A percentile compares a stretch with the other conserved stretches of the same genome.
Evolutionary conservation across 2,888 invertebrate species (phyloP).

Genomic region (Pseudanteris insignis): DNA sequence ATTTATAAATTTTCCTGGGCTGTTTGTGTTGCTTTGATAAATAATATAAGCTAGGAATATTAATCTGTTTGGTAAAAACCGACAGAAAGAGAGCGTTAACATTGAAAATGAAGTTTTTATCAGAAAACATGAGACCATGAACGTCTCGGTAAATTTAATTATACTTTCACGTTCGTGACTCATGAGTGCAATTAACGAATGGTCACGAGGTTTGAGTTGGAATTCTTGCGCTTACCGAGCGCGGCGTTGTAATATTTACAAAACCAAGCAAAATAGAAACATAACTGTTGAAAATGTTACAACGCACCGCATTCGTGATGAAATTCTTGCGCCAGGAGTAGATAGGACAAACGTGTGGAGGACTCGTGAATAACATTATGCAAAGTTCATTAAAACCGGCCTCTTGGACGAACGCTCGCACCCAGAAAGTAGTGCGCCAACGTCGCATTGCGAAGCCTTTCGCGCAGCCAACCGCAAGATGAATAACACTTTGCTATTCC

Average conservation of each 20-base stretch:
- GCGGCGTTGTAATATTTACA: constrained; percentile 17
- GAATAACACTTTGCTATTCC: constrained; percentile 39
- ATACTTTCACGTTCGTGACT: background rate
- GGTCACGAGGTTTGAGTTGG: background rate
- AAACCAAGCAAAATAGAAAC: constrained; percentile 19
- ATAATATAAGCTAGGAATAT: too few species aligned
- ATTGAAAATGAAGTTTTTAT: too few species aligned
- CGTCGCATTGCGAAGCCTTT: constrained; percentile 22
- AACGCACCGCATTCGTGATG: constrained; percentile 34
- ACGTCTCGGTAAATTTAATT: too few species aligned
- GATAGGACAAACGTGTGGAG: constrained; percentile 43
- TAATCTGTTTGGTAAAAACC: too few species aligned
- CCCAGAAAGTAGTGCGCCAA: constrained; percentile 39
- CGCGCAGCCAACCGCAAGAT: constrained; percentile 33
- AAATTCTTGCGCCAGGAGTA: constrained; percentile 48
- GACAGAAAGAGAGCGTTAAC: too few species aligned
- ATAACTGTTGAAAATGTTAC: constrained; percentile 20
- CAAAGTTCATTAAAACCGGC: constrained; percentile 61
- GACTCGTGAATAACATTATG: constrained; percentile 57
- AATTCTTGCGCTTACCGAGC: constrained; percentile 1
- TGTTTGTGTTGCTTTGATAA: too few species aligned
- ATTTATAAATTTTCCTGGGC: too few species aligned
- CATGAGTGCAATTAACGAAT: constrained; percentile 1
- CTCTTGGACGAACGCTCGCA: constrained; percentile 44
- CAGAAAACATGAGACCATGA: too few species aligned